These are phyloP conservation scores for Drosophila erecta DNA, from an alignment of 1,140 invertebrate genomes.

Conservation along the genomic window DNA sequence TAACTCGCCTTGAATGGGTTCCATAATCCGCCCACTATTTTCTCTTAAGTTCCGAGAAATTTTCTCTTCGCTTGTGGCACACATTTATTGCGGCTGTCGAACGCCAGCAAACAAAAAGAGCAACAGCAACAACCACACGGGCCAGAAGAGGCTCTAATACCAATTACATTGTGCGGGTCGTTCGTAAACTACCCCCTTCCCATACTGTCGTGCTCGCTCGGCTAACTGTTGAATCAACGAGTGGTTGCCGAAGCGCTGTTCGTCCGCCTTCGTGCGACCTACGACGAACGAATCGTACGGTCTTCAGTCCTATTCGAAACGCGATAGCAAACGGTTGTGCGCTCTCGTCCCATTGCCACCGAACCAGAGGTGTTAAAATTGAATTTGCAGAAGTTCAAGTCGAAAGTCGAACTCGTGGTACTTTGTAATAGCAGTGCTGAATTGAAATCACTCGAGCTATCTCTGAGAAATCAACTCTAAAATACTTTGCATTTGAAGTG, in stretches of 20 bases:
- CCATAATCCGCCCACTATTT: conserved; percentile 26
- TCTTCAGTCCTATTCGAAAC: conserved; percentile 65
- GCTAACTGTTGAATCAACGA: conserved; percentile 83
- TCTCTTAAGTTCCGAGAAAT: conserved; percentile 41
- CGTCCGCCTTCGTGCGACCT: conserved; percentile 14
- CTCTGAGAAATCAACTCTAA: not conserved
- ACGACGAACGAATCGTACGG: conserved; percentile 27
- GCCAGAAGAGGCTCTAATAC: conserved; percentile 62
- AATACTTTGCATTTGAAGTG: not conserved
- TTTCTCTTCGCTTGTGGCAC: conserved; percentile 63
- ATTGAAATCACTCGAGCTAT: not conserved
- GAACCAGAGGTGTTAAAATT: conserved; percentile 11
- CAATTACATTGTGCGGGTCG: conserved; percentile 76
- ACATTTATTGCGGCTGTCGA: conserved; percentile 36
- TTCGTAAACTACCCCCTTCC: conserved; percentile 7
- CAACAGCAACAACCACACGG: conserved; percentile 47
- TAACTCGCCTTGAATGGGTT: no score
- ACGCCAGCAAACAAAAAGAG: conserved; percentile 57
- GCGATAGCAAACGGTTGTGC: conserved; percentile 67
- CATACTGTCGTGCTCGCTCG: not conserved
- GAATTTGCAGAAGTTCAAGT: not conserved
- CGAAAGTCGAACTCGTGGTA: not conserved
- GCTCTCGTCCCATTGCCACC: conserved; percentile 33
- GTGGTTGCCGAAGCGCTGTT: conserved; percentile 71
- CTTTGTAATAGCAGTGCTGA: not conserved